phyloP scores from a whole-genome alignment of 2,797 vertebrate species.

The Ibycter americanus region DNA sequence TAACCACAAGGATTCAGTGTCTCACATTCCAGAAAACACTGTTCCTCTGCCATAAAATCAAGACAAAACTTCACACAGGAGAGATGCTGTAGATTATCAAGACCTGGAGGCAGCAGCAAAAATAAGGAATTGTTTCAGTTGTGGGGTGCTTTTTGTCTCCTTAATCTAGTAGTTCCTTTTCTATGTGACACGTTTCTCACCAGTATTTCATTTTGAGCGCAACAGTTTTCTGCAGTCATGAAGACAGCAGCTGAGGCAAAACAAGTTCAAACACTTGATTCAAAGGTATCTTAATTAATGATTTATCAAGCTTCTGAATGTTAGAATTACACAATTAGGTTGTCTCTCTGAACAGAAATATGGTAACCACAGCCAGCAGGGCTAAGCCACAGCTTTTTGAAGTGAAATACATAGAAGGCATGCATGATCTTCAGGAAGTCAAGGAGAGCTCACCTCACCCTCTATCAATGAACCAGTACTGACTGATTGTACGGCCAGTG shows the following conservation, averaged over 20 bases:
- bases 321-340: not conserved
- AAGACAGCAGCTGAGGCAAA: not conserved
- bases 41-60: not conserved
- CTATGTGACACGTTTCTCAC: not conserved
- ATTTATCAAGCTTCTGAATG: not conserved
- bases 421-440: not conserved
- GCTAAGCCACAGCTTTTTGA: not conserved
- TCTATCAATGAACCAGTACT: not conserved
- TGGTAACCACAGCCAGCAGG: not conserved
- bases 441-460: not conserved
- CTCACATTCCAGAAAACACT: not conserved
- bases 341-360: not conserved
- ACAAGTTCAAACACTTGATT: not conserved
- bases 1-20: not conserved
- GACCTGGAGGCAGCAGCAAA: not conserved
- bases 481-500: not conserved
- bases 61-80: not conserved
- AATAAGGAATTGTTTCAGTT: not conserved
- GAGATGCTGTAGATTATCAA: not conserved
- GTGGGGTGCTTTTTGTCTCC: not conserved
- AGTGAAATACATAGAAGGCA: not conserved
- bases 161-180: not conserved
- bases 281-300: not conserved
- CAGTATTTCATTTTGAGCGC: not conserved
- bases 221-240: not conserved